Conservation (phyloP, 2,113 vertebrate genomes). For the Calcarius ornatus region DNA sequence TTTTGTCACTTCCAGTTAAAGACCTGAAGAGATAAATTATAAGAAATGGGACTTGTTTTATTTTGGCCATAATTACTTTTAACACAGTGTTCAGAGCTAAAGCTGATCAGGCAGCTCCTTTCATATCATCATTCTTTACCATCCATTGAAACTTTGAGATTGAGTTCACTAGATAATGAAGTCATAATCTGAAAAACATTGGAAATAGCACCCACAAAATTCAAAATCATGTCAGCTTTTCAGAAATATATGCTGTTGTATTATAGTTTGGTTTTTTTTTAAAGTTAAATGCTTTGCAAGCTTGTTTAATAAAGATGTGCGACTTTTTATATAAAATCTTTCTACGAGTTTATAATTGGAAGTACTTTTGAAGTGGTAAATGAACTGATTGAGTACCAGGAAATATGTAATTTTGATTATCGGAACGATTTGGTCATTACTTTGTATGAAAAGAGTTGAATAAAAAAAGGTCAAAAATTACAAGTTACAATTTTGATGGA, state of each 20-base stretch:
- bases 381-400: fast-evolving
- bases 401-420: not conserved
- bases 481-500: not conserved
- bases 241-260: not conserved
- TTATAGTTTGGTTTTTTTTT: not conserved
- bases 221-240: not conserved
- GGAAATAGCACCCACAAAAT: not conserved
- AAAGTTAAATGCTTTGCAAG: not conserved
- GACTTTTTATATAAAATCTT: not conserved
- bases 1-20: not conserved
- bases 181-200: not conserved
- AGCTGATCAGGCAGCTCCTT: not conserved
- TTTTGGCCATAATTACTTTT: not conserved
- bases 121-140: not conserved
- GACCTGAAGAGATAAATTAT: not conserved
- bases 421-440: not conserved
- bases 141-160: not conserved
- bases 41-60: not conserved
- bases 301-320: not conserved
- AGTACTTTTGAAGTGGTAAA: not conserved
- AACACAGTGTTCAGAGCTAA: not conserved
- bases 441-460: not conserved
- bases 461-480: not conserved
- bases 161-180: not conserved
- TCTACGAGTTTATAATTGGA: not conserved